These are phyloP conservation scores for Tachycineta bicolor DNA, from an alignment of 2,113 vertebrate genomes.

Conservation along the genomic window DNA sequence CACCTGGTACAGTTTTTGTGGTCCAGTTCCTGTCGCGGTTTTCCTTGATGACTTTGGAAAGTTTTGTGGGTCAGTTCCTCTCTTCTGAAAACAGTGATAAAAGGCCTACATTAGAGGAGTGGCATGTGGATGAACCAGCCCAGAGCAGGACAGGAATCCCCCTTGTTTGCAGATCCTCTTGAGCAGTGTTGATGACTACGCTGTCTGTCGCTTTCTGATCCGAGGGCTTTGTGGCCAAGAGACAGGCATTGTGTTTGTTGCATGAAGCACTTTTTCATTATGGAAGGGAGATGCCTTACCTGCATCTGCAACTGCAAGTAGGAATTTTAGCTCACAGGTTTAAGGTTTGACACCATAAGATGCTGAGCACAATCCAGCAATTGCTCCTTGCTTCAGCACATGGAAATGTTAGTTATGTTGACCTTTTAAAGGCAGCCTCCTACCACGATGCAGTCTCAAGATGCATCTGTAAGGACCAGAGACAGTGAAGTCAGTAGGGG, in stretches of 20 bases:
- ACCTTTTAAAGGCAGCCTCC: background rate
- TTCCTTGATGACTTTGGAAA: background rate
- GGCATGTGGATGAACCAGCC: background rate
- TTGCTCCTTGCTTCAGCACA: background rate
- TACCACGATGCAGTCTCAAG: accelerated
- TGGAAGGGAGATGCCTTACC: background rate
- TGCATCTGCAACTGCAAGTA: background rate
- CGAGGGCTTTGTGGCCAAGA: background rate
- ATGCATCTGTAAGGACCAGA: background rate
- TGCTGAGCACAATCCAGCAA: background rate
- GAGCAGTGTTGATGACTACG: background rate
- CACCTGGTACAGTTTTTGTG: background rate
- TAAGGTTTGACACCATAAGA: background rate
- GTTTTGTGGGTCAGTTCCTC: background rate
- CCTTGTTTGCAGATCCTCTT: background rate
- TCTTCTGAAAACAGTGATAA: background rate
- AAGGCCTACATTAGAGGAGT: background rate
- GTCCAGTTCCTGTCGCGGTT: background rate
- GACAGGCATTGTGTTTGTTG: background rate
- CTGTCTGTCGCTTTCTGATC: background rate
- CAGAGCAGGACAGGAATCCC: background rate
- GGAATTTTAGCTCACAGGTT: background rate
- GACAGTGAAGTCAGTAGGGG: background rate
- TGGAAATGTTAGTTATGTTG: accelerated
- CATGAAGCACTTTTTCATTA: background rate